Conservation (phyloP, 1,140 invertebrate species). For the Notospermus geniculatus region DNA sequence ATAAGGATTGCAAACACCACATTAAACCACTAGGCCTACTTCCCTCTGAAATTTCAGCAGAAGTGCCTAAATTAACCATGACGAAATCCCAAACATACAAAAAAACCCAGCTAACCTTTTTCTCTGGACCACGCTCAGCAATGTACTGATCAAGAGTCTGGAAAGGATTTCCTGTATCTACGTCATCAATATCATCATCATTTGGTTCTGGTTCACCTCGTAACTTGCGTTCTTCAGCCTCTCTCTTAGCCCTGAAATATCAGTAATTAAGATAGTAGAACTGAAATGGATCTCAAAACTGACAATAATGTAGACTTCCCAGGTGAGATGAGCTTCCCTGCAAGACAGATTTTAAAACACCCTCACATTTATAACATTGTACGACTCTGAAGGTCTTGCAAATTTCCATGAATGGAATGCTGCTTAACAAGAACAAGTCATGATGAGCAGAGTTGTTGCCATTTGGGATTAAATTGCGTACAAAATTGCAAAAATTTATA, state of each 20-base stretch:
- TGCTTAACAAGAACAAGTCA: too few relatives aligned
- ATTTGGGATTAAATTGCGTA: not conserved
- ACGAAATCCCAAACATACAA: too few relatives aligned
- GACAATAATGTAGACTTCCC: not conserved
- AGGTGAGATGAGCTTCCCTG: too few relatives aligned
- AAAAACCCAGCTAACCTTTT: slow-evolving; percentile 36
- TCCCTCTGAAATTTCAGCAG: too few relatives aligned
- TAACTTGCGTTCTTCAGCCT: slow-evolving; percentile 37
- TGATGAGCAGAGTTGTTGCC: not conserved
- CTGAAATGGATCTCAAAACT: not conserved
- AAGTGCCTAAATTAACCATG: not conserved
- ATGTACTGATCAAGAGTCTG: slow-evolving; percentile 35
- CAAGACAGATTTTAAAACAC: too few relatives aligned
- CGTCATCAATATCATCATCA: slow-evolving; percentile 35
- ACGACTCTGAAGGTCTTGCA: too few relatives aligned
- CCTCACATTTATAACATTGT: too few relatives aligned
- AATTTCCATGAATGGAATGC: too few relatives aligned
- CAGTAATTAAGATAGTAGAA: not conserved
- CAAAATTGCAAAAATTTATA: not conserved
- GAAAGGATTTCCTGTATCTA: slow-evolving; percentile 42
- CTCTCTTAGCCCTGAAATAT: slow-evolving; percentile 33
- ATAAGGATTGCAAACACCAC: too few relatives aligned
- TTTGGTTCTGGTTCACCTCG: slow-evolving; percentile 34
- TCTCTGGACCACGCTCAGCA: slow-evolving; percentile 21
- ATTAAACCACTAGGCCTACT: too few relatives aligned